Base-by-base conservation (phyloP, 35 echinoderm and acorn worm genomes). In the Holothuria glaberrima region DNA sequence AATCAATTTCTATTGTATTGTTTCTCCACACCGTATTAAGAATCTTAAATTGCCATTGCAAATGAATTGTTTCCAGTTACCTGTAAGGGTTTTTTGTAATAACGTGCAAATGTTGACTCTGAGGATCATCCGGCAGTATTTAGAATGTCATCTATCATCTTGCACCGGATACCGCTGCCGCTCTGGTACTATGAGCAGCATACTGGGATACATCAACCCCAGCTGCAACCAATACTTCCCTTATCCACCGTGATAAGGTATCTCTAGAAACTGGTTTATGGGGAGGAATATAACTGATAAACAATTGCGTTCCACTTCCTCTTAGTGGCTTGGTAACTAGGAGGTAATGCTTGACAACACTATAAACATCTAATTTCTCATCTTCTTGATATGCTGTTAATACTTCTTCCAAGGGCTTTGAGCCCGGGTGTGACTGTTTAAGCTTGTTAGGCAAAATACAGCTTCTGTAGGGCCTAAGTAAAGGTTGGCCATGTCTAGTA, bases 201-300 rank as follows among this genome's bases (percentile, higher is more conserved):
- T 29, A 85, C 26, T 28, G 46, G 27, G 30, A 58, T 18, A 56
- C 7, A 58, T 85, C 54, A 60, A 85, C 57, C 28, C 81, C 81
- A 57, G 81, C 81, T 17, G 30, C 27, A 12, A 6, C 27, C 46
- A 85, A 30, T 28, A 63, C 12, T 57, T 27, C 25, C 27, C 57
- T 85, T 85, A 85, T 85, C 52, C 81, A 85, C 1, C 81, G 48
- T 85, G 81, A 30, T 25, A 85, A 57, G 6, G 81, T 30, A 10
- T 85, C 52, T 32, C 17, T 60, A 19, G 81, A 60, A 57, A 85
- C 81, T 20, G 48, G 52, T 60, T 85, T 48, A 58, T 57, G 32
- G 29, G 81, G 54, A 24, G 46, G 20, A 24, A 24, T 29, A 85
- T 60, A 85, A 18, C 52, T 60, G 57, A 85, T 29, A 31, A 85